Percentiles rank a stretch among this genome's conserved stretches.
Conservation (phyloP, 2,113 vertebrate species). For the Hippocampus barbouri region DNA sequence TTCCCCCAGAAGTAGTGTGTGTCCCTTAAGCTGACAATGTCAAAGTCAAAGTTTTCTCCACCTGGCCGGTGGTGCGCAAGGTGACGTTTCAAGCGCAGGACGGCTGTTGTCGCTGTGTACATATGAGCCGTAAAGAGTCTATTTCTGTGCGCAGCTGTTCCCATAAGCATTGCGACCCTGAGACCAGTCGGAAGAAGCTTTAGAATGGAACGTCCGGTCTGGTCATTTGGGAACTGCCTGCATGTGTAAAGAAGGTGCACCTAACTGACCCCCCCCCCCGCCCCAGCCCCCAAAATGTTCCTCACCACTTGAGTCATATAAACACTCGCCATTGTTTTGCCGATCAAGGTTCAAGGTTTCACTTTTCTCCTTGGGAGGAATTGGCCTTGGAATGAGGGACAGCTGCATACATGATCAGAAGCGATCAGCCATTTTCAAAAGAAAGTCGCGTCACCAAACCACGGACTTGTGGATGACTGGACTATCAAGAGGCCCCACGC, state of each 20-base stretch:
- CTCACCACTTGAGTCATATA: not conserved
- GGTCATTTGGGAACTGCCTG: too few relatives aligned
- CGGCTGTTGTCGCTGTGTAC: not conserved
- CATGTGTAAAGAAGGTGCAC: not conserved
- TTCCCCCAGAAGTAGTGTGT: too few relatives aligned
- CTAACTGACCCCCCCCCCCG: not conserved
- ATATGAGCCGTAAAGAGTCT: slow-evolving; percentile 29
- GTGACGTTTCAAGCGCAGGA: not conserved
- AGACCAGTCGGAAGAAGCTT: not conserved
- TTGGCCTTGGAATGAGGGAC: not conserved
- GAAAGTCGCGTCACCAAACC: too few relatives aligned
- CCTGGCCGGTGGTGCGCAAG: not conserved
- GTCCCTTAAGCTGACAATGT: not conserved
- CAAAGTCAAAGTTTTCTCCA: not conserved
- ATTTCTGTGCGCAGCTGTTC: slow-evolving; percentile 29
- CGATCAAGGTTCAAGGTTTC: not conserved
- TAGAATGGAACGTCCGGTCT: not conserved
- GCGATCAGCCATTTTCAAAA: too few relatives aligned
- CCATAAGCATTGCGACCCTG: not conserved
- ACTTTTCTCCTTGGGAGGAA: not conserved
- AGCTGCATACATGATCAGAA: too few relatives aligned
- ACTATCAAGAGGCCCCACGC: too few relatives aligned
- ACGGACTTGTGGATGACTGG: too few relatives aligned
- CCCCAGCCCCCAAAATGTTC: not conserved
- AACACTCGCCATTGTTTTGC: not conserved